Percentiles rank a stretch among this genome's conserved stretches.
These are phyloP conservation scores for Loris lydekkerianus DNA, from an alignment of 2,797 vertebrate species.

Conservation along the genomic window DNA sequence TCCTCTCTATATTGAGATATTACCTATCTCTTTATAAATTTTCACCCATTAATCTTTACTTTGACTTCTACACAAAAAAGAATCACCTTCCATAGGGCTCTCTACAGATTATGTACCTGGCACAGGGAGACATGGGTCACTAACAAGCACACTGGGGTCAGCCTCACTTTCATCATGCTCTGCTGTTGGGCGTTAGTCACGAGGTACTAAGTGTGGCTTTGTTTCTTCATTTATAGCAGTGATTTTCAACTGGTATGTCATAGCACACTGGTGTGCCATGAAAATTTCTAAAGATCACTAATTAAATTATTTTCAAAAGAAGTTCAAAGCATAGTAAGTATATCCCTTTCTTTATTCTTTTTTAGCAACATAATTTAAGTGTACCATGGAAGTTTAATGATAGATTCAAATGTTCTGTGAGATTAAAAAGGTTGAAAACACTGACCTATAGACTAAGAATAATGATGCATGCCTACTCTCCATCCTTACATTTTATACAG, in stretches of 20 bases:
- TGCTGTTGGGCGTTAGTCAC: neutral
- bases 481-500: neutral
- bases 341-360: no score
- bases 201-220: neutral
- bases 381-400: no score
- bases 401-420: no score
- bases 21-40: neutral
- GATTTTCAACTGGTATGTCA: no score
- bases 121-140: neutral
- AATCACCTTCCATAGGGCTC: neutral
- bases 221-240: neutral
- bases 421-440: no score
- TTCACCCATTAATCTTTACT: conserved; percentile 4
- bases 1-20: neutral
- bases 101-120: neutral
- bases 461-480: neutral
- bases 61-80: neutral
- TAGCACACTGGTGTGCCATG: no score
- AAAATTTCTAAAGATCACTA: no score
- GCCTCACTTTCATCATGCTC: neutral
- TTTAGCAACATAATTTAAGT: no score
- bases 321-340: no score
- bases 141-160: neutral
- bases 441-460: neutral
- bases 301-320: no score